These are phyloP conservation scores for Dione vanillae DNA, from an alignment of 2,888 invertebrate genomes.

Conservation along the genomic window DNA sequence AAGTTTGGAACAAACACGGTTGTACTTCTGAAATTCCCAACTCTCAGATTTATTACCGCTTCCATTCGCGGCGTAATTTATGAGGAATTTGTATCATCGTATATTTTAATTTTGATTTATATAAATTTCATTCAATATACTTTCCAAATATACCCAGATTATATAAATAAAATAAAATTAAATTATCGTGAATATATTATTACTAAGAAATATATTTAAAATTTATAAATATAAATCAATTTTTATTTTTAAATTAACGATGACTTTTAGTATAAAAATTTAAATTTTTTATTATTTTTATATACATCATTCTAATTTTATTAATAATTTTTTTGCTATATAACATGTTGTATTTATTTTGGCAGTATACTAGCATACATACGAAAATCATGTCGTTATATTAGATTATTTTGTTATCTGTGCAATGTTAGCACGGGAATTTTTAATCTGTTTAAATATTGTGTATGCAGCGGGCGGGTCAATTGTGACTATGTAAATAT, in stretches of 20 bases:
- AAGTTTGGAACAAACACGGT: constrained; percentile 51
- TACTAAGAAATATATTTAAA: neutral
- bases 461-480: constrained; percentile 30
- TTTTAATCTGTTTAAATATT: constrained; percentile 28
- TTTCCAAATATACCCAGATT: constrained; percentile 31
- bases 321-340: too few species aligned
- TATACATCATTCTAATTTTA: too few species aligned
- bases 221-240: too few species aligned
- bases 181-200: neutral
- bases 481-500: constrained; percentile 62
- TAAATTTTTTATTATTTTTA: too few species aligned
- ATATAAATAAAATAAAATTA: neutral
- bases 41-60: constrained; percentile 51
- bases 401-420: constrained; percentile 25
- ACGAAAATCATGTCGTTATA: neutral
- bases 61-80: constrained; percentile 48
- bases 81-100: constrained; percentile 47
- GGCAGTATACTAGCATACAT: neutral
- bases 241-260: too few species aligned
- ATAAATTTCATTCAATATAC: constrained; percentile 36
- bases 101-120: constrained; percentile 42
- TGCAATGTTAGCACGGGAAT: constrained; percentile 19
- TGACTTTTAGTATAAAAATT: too few species aligned
- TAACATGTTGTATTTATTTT: neutral
- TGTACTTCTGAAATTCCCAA: constrained; percentile 49